Evolutionary conservation across 2,113 vertebrate species (phyloP).

Genomic region (Motacilla tschutschensis): DNA sequence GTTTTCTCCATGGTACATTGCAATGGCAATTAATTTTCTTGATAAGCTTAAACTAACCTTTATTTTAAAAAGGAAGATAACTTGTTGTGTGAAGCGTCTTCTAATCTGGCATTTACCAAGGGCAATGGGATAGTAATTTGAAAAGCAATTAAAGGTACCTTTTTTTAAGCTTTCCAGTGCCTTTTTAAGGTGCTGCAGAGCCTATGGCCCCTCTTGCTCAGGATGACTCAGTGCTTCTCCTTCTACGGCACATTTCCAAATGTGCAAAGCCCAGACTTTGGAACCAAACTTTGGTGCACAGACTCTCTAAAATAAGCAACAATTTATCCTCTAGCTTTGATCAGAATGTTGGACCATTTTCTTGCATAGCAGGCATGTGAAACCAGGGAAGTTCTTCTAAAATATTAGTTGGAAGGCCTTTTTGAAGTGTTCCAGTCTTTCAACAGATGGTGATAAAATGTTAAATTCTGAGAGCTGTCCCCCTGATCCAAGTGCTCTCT

Average conservation of each 20-base stretch:
- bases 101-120: conserved; percentile 46
- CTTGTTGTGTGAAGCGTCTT: conserved; percentile 12
- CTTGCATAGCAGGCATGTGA: background rate
- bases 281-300: background rate
- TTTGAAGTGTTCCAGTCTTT: background rate
- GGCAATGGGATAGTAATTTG: background rate
- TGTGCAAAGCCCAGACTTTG: background rate
- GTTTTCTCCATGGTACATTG: conserved; percentile 53
- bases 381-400: background rate
- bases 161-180: background rate
- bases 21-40: conserved; percentile 65
- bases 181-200: background rate
- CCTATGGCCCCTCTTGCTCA: background rate
- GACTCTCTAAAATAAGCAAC: background rate
- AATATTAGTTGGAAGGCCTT: background rate
- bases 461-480: background rate
- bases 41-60: conserved; percentile 66
- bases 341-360: background rate
- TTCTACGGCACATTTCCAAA: background rate
- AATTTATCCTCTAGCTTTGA: background rate
- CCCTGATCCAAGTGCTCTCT: background rate
- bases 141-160: conserved; percentile 22
- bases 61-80: conserved; percentile 45
- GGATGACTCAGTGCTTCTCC: background rate
- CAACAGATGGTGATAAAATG: background rate